Evolutionary conservation across 2,888 invertebrate species (phyloP), one percentile per base, ranked within the genome.

Genomic region (Mesopsocus fuscifrons): DNA sequence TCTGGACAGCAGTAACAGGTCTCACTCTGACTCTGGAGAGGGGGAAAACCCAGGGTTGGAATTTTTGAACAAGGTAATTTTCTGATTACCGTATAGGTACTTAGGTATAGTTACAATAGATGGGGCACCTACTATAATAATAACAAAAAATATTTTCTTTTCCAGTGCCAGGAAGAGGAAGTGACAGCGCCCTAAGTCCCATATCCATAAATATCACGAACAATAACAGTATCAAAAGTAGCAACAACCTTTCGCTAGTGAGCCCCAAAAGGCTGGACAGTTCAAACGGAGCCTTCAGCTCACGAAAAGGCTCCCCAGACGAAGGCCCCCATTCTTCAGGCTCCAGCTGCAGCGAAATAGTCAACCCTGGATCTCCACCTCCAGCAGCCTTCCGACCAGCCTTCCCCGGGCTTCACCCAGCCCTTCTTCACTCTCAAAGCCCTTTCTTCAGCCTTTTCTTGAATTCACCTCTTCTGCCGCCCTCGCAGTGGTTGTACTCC

Each of bases 401-500:
- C 38, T 38, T 38, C 20, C 38, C 38, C 17, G 38, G 38, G 6
- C 18, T 38, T 9, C 38, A 38, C 21, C 38, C 38, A 20, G 38
- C 38, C 6, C 21, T 38, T 13, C 38, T 38, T 18, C 38, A 38
- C 21, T 55, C 61, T 8, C 58, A 62, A 34, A 59, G 60, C 47
- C 45, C 54, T 22, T 53, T 54, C 46, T 52, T 55, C 50, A 53
- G 52, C 43, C 62, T 81, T 41, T 80, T 81, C 54, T 65, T 81
- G 30, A 80, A 81, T 54, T 72, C 78, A 3, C 80, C 80, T 0
- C 62, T 81, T 11, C 59, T 81, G 47, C 81, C 80, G 1, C 77
- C 79, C 1, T 79, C 79, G 4, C 80, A 80, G 47, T 81, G 80
- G 81, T 59, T 81, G 3, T 81, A 81, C 54, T 77, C 78, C 0